Percentiles rank a stretch among this genome's conserved stretches.
Evolutionary conservation across 53 echinoderm and acorn worm genomes (phyloP).

Genomic region (Luidia sarsii): DNA sequence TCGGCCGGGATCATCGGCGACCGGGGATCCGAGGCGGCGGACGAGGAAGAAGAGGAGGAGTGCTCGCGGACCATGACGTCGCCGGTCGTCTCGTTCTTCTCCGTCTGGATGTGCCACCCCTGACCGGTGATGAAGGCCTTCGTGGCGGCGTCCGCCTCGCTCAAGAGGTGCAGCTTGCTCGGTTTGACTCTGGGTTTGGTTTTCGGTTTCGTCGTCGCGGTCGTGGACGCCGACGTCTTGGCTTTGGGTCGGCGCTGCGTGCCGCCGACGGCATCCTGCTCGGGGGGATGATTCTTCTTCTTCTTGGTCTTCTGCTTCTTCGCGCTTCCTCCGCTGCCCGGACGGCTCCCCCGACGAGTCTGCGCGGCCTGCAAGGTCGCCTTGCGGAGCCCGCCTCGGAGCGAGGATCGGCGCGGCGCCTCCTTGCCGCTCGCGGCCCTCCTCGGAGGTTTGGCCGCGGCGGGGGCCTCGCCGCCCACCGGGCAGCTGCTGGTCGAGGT

Average conservation of each 20-base stretch:
- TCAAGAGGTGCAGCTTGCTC: conserved; percentile 63
- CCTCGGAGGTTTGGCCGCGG: not conserved
- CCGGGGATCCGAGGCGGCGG: conserved; percentile 10
- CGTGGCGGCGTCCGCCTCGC: conserved; percentile 69
- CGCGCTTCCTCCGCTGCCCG: conserved; percentile 66
- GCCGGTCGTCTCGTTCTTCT: conserved; percentile 80
- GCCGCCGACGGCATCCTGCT: conserved; percentile 14
- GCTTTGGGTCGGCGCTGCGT: conserved; percentile 34
- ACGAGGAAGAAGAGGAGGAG: conserved; percentile 12
- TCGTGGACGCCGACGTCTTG: not conserved
- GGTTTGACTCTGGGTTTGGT: not conserved
- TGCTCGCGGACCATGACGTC: conserved; percentile 77
- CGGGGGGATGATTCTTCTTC: too few species aligned
- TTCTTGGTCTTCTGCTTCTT: conserved; percentile 13
- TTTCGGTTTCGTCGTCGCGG: conserved; percentile 3
- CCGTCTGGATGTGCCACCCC: conserved; percentile 96
- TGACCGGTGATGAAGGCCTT: conserved; percentile 95
- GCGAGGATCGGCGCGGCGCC: not conserved
- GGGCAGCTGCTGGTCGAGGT: conserved; percentile 45
- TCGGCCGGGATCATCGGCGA: conserved; percentile 10
- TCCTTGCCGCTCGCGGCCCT: conserved; percentile 31
- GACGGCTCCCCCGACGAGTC: conserved; percentile 45
- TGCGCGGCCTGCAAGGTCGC: conserved; percentile 19
- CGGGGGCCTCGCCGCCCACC: not conserved
- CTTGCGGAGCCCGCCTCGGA: conserved; percentile 32